Evolutionary conservation across 2,888 invertebrate genomes (phyloP).

Genomic region (Epirrita christyi): DNA sequence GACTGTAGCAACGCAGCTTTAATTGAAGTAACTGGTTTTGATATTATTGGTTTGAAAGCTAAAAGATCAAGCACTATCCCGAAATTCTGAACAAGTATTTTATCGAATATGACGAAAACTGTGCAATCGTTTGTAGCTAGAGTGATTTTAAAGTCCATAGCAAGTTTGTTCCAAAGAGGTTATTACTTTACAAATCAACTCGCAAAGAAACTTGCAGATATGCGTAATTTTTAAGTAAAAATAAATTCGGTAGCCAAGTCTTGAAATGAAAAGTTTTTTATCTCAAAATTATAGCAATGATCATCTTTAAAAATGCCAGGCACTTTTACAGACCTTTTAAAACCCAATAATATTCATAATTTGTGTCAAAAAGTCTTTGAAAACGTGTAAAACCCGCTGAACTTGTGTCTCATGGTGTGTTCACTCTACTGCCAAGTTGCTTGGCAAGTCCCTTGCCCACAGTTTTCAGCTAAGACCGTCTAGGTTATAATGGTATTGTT

Average conservation of each 20-base stretch:
- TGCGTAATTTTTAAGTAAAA: background rate
- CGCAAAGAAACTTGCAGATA: too few species aligned
- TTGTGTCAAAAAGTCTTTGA: conserved; percentile 1
- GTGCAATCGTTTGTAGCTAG: background rate
- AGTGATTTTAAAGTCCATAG: too few species aligned
- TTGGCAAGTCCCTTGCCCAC: background rate
- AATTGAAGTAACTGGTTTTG: conserved; percentile 8
- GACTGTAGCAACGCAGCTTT: conserved; percentile 10
- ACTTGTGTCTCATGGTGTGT: background rate
- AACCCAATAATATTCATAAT: conserved; percentile 12
- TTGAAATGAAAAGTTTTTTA: background rate
- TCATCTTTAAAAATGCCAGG: conserved; percentile 10
- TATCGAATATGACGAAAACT: too few species aligned
- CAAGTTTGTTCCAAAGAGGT: too few species aligned
- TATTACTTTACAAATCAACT: too few species aligned
- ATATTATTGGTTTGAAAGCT: conserved; percentile 13
- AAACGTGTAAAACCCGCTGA: background rate
- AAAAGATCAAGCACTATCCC: conserved; percentile 1
- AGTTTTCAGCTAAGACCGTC: background rate
- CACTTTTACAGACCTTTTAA: conserved; percentile 10
- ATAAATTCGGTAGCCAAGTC: conserved; percentile 11
- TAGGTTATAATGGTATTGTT: too few species aligned
- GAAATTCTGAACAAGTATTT: background rate
- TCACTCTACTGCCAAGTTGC: background rate
- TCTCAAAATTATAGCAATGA: conserved; percentile 12